These are phyloP conservation scores for Tympanoctomys barrerae DNA, from an alignment of 2,797 vertebrate species.

Conservation along the genomic window DNA sequence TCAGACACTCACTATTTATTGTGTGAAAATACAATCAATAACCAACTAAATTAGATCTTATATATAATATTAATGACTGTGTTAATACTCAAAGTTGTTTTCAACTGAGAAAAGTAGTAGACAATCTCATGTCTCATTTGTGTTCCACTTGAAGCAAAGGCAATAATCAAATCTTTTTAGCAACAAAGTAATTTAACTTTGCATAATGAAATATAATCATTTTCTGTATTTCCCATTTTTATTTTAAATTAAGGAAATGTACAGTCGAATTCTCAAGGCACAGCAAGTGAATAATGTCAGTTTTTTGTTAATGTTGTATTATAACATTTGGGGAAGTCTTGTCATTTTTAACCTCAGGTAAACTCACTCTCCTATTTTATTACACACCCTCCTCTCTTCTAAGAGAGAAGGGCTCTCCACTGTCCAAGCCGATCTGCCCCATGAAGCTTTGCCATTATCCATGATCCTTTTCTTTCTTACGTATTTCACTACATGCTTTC, in stretches of 20 bases:
- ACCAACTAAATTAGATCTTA: constrained; percentile 68
- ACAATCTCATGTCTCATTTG: constrained; percentile 78
- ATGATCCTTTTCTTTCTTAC: background rate
- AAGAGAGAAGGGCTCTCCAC: background rate
- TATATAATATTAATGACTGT: constrained; percentile 76
- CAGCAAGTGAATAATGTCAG: constrained; percentile 73
- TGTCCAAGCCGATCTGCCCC: background rate
- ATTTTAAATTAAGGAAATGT: constrained; percentile 76
- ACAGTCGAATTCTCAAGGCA: constrained; percentile 74
- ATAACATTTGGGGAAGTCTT: background rate
- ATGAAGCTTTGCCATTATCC: background rate
- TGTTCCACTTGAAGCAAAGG: constrained; percentile 73
- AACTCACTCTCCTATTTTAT: background rate
- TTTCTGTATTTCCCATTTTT: constrained; percentile 77
- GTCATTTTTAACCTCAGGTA: background rate
- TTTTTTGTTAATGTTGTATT: constrained; percentile 68
- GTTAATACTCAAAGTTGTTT: constrained; percentile 73
- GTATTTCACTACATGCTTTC: background rate
- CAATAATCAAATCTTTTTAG: constrained; percentile 68
- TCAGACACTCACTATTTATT: constrained; percentile 44
- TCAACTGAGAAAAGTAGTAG: constrained; percentile 71
- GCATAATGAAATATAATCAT: constrained; percentile 62
- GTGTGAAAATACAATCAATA: constrained; percentile 67
- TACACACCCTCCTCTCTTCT: background rate
- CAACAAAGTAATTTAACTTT: constrained; percentile 65